These are phyloP conservation scores for Potamarius usumacintae DNA, from an alignment of 2,113 vertebrate genomes.

Conservation along the genomic window DNA sequence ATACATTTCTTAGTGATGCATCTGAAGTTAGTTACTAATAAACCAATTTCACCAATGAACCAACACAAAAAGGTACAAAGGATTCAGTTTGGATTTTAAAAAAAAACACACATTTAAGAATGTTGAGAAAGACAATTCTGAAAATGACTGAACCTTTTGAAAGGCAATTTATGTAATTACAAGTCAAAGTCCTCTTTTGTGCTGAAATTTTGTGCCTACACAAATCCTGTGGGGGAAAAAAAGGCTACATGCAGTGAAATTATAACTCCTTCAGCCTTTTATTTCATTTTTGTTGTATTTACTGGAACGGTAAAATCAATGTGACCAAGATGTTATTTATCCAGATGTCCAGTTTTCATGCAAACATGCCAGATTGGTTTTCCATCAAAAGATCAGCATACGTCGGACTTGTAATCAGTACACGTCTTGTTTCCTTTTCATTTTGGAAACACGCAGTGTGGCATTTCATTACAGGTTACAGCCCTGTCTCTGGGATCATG, in stretches of 20 bases:
- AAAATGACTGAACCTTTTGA: conserved; percentile 36
- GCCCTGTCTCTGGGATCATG: neutral
- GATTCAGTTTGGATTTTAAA: neutral
- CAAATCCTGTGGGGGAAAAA: neutral
- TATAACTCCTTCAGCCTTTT: conserved; percentile 20
- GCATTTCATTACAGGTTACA: neutral
- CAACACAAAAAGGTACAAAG: neutral
- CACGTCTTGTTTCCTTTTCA: neutral
- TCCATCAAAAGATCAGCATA: neutral
- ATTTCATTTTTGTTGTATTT: conserved; percentile 21
- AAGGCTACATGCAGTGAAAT: conserved; percentile 35
- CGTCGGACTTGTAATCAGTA: neutral
- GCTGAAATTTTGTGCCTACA: conserved; percentile 37
- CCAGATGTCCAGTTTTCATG: neutral
- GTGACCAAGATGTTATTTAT: neutral
- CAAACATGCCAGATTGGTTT: conserved; percentile 2
- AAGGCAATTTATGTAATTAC: conserved; percentile 46
- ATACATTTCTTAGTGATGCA: neutral
- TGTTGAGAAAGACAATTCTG: conserved; percentile 9
- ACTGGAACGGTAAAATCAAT: conserved; percentile 5
- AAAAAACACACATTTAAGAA: neutral
- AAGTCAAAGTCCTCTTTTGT: conserved; percentile 30
- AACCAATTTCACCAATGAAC: neutral
- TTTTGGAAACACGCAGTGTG: neutral
- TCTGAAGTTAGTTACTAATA: neutral